Percentiles rank a stretch among this genome's conserved stretches.
These are phyloP conservation scores for Onychomys arenicola DNA, from an alignment of 2,797 vertebrate genomes.

Conservation along the genomic window DNA sequence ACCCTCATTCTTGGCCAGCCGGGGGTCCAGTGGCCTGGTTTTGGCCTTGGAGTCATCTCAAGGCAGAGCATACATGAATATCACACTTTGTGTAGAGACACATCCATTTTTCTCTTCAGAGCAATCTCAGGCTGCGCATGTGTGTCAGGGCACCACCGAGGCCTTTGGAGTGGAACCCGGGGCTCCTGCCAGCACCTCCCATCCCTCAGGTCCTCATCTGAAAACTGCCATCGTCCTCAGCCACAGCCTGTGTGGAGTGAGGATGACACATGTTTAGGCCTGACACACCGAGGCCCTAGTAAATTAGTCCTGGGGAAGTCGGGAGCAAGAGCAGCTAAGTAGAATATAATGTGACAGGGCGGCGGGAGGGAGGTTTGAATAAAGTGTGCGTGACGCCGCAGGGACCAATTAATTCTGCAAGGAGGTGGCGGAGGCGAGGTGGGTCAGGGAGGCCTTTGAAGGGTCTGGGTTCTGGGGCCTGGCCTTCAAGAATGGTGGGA, in stretches of 20 bases:
- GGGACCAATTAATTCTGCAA: constrained; percentile 67
- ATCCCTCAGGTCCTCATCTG: neutral
- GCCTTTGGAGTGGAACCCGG: neutral
- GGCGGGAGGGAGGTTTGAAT: neutral
- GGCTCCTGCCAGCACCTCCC: accelerated
- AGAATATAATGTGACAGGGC: constrained; percentile 53
- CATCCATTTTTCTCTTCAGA: neutral
- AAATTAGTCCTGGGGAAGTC: neutral
- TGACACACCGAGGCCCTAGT: neutral
- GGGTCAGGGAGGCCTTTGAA: constrained; percentile 23
- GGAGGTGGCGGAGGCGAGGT: neutral
- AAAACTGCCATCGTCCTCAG: neutral
- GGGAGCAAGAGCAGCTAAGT: neutral
- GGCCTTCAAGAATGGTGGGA: neutral
- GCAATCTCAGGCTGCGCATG: neutral
- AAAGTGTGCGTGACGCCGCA: accelerated
- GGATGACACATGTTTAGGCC: neutral
- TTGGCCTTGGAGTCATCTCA: neutral
- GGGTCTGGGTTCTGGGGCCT: accelerated
- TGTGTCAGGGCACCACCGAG: neutral
- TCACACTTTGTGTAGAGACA: neutral
- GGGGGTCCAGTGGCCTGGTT: neutral
- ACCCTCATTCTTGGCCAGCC: neutral
- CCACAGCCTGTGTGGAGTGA: neutral
- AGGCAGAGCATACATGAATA: neutral